phyloP scores from a whole-genome alignment of 2,113 vertebrate genomes.

The Pomatostomus ruficeps region DNA sequence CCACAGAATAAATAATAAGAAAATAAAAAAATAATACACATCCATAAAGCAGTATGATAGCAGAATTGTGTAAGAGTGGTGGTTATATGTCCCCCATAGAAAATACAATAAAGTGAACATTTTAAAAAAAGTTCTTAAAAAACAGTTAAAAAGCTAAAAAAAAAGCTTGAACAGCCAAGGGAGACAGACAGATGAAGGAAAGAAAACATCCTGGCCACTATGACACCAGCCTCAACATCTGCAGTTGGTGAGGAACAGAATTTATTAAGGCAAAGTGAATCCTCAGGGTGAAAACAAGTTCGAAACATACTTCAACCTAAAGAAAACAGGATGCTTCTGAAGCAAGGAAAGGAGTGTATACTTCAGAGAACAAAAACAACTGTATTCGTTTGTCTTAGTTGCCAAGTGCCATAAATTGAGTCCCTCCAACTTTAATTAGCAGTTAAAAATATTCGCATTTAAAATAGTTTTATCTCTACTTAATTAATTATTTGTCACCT shows the following conservation, averaged over 20 bases:
- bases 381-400: background rate
- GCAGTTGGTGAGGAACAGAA: slow-evolving; percentile 2
- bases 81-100: background rate
- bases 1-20: background rate
- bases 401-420: background rate
- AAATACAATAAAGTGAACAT: background rate
- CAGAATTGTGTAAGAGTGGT: background rate
- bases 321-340: slow-evolving; percentile 43
- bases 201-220: slow-evolving; percentile 19
- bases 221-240: slow-evolving; percentile 16
- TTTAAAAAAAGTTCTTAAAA: background rate
- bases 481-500: background rate
- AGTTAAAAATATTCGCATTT: background rate
- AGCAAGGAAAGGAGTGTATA: slow-evolving; percentile 12
- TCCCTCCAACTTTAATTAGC: background rate
- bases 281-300: slow-evolving; percentile 33
- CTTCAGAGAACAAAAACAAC: slow-evolving; percentile 11
- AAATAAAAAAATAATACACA: background rate
- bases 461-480: background rate
- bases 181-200: background rate
- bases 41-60: background rate
- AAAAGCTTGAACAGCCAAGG: background rate
- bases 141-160: background rate
- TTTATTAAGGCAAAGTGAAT: slow-evolving; percentile 18
- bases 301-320: background rate